phyloP scores from a whole-genome alignment of 30 jellyfish, hydroid and myxozoan species.

The Hydractinia echinata region DNA sequence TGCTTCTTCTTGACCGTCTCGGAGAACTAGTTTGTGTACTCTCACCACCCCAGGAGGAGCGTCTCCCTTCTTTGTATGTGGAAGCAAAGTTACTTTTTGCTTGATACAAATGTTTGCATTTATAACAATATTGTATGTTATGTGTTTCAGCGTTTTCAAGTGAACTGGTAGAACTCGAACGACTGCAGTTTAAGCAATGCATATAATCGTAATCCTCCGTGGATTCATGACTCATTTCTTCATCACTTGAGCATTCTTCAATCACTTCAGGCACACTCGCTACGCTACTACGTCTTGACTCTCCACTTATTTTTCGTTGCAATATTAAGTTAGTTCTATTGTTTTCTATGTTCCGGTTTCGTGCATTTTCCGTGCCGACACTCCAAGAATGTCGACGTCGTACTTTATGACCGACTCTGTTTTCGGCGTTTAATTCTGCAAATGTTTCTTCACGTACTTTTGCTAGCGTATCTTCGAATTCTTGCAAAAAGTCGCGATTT shows the following conservation, averaged over 20 bases:
- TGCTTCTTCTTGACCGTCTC: constrained; percentile 17
- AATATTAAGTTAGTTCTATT: not conserved
- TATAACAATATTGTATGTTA: not conserved
- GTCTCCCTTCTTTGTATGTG: not conserved
- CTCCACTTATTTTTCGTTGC: constrained; percentile 10
- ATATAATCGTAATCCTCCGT: not conserved
- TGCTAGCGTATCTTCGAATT: too few species aligned
- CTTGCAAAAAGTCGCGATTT: too few species aligned
- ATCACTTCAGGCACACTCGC: constrained; percentile 18
- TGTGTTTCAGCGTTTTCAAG: not conserved
- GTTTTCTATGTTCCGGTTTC: not conserved
- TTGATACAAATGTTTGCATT: not conserved
- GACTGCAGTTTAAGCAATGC: constrained; percentile 16
- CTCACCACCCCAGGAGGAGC: not conserved
- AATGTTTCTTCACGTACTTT: too few species aligned
- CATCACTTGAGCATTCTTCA: constrained; percentile 30
- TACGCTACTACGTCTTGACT: not conserved
- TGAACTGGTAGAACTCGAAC: not conserved
- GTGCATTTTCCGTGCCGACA: not conserved
- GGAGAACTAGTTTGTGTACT: not conserved
- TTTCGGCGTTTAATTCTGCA: too few species aligned
- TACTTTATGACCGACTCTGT: not conserved
- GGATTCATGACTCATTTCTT: not conserved
- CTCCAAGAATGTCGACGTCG: constrained; percentile 23
- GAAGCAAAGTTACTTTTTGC: not conserved